Percentiles rank a stretch among this genome's conserved stretches.
Evolutionary conservation across 2,797 vertebrate species (phyloP).

Genomic region (Lateolabrax maculatus): DNA sequence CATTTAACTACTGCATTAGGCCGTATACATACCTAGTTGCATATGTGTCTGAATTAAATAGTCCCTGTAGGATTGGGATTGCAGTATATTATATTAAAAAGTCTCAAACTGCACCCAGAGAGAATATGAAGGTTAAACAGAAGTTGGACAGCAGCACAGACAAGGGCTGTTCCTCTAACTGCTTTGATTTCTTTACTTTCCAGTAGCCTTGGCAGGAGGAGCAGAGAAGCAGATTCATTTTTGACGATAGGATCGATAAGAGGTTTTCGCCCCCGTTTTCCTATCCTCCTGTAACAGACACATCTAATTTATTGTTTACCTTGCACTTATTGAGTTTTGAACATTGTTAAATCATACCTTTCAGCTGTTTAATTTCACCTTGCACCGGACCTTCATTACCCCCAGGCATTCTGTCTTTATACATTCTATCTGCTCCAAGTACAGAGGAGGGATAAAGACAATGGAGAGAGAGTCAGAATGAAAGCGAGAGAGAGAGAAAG

Average conservation of each 20-base stretch:
- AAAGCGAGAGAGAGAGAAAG: not conserved
- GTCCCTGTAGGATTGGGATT: not conserved
- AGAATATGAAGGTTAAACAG: not conserved
- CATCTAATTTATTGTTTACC: conserved; percentile 95
- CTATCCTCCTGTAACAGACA: conserved; percentile 89
- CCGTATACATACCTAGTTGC: not conserved
- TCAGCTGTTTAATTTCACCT: conserved; percentile 94
- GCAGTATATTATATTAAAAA: not conserved
- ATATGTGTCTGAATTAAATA: not conserved
- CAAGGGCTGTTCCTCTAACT: not conserved
- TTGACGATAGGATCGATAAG: conserved; percentile 91
- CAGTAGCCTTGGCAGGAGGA: conserved; percentile 87
- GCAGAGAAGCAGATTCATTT: conserved; percentile 92
- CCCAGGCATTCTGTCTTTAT: conserved; percentile 85
- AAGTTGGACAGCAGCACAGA: not conserved
- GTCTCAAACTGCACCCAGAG: not conserved
- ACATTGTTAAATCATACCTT: conserved; percentile 96
- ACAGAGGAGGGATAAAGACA: conserved; percentile 41
- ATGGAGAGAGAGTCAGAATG: not conserved
- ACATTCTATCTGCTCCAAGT: conserved; percentile 70
- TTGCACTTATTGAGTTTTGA: conserved; percentile 93
- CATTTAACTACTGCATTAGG: not conserved
- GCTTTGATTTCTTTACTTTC: conserved; percentile 86
- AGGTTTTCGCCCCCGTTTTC: conserved; percentile 76
- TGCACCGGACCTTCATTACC: conserved; percentile 84